These are phyloP conservation scores for Pogoniulus pusillus DNA, from an alignment of 2,797 vertebrate genomes.

Conservation along the genomic window DNA sequence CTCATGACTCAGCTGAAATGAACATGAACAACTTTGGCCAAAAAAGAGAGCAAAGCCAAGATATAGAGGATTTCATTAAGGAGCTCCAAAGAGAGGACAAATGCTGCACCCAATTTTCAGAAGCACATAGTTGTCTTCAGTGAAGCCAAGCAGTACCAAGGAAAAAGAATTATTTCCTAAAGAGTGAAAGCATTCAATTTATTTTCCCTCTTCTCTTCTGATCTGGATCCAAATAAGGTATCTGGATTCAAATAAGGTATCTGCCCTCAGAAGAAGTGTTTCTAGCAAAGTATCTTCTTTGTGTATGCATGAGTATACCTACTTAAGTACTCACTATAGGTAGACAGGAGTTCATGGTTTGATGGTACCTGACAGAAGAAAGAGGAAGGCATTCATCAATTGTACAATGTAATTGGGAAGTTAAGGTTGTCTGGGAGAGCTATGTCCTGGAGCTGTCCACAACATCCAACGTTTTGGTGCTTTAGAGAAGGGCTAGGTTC, in stretches of 20 bases:
- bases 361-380: neutral
- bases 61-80: neutral
- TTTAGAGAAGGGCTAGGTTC: neutral
- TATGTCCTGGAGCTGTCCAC: constrained; percentile 3
- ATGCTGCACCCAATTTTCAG: constrained; percentile 59
- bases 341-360: neutral
- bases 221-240: neutral
- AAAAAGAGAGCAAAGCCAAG: neutral
- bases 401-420: no score
- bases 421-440: no score
- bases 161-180: constrained; percentile 25
- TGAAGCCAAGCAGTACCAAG: neutral
- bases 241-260: neutral
- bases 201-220: neutral
- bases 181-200: neutral
- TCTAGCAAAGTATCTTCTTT: neutral
- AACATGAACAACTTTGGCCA: constrained; percentile 13
- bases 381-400: neutral
- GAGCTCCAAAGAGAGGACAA: constrained; percentile 7
- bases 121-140: constrained; percentile 17
- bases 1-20: constrained; percentile 18
- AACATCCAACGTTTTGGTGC: neutral
- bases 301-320: neutral
- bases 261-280: neutral
- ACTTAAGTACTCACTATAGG: neutral